phyloP scores from a whole-genome alignment of 2,888 invertebrate genomes.

The Caenorhabditis sulstoni region DNA sequence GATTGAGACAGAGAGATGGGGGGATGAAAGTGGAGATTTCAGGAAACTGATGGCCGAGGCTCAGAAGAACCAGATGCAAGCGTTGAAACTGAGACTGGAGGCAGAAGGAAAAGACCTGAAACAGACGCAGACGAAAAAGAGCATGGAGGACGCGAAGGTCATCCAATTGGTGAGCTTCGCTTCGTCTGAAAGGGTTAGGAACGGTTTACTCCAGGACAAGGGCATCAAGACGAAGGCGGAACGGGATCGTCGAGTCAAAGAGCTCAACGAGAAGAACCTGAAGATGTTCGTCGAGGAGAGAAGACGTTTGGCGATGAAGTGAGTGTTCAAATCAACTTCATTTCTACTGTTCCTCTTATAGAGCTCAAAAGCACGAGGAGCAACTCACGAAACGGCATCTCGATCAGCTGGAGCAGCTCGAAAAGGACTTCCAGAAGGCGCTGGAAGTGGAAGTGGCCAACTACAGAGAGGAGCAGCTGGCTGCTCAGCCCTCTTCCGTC shows the following conservation, averaged over 20 bases:
- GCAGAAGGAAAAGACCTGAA: constrained; percentile 95
- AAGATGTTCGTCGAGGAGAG: constrained; percentile 81
- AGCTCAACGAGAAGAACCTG: constrained; percentile 88
- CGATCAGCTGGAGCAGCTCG: constrained; percentile 76
- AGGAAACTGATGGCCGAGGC: constrained; percentile 88
- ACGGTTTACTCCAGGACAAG: constrained; percentile 89
- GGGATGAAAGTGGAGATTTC: constrained; percentile 32
- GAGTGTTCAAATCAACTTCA: constrained; percentile 14
- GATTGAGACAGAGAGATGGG: no score
- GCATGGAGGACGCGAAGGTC: constrained; percentile 96
- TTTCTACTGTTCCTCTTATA: constrained; percentile 51
- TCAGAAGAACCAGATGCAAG: constrained; percentile 84
- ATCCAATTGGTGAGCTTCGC: constrained; percentile 83
- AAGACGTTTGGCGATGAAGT: constrained; percentile 77
- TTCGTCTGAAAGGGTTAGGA: no score
- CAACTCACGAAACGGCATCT: constrained; percentile 76
- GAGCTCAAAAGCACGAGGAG: constrained; percentile 77
- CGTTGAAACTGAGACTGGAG: constrained; percentile 74
- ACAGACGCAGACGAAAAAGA: constrained; percentile 93
- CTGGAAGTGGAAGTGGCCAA: constrained; percentile 77
- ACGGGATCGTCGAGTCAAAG: constrained; percentile 89
- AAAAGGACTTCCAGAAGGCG: constrained; percentile 73
- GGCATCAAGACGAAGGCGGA: constrained; percentile 96
- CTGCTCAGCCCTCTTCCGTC: constrained; percentile 75
- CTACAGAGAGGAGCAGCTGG: constrained; percentile 77